Evolutionary conservation across 2,888 invertebrate genomes (phyloP).

Genomic region (Leptopilina drosophilae): DNA sequence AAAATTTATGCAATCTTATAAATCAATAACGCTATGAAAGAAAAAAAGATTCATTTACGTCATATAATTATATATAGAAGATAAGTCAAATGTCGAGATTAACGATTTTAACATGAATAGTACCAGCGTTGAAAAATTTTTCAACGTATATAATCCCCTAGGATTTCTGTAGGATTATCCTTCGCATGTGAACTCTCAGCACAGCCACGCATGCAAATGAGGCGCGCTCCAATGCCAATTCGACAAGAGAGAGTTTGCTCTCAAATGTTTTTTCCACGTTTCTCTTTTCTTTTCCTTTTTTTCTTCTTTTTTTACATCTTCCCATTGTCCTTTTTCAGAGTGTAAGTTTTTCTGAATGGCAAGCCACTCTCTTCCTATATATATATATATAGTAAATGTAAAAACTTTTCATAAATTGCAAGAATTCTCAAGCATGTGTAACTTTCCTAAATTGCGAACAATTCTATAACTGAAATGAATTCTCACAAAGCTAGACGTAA

Average conservation of each 20-base stretch:
- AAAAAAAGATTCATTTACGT: no score
- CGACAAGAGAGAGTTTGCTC: conserved; percentile 48
- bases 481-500: conserved; percentile 46
- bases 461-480: conserved; percentile 65
- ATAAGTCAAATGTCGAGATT: no score
- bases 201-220: conserved; percentile 48
- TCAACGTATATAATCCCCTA: neutral
- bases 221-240: conserved; percentile 51
- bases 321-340: no score
- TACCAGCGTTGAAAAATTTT: conserved; percentile 1
- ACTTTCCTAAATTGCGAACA: conserved; percentile 59
- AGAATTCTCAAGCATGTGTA: neutral
- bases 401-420: conserved; percentile 54
- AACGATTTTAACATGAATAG: neutral
- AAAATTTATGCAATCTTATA: no score
- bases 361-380: conserved; percentile 37
- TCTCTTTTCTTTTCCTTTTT: conserved; percentile 27
- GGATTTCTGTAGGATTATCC: conserved; percentile 16
- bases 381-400: conserved; percentile 10
- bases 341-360: no score
- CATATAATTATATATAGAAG: no score
- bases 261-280: conserved; percentile 53
- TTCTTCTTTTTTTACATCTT: conserved; percentile 52
- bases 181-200: conserved; percentile 1
- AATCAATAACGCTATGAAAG: no score